phyloP scores from a whole-genome alignment of 2,113 vertebrate species.

The human region GRCh38 chr4:94666001-94666500 shows the following conservation, averaged over 20 bases:
- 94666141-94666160: background rate
- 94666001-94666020: conserved; percentile 15
- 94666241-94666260: conserved; percentile 55
- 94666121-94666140: background rate
- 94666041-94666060: background rate
- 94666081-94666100: conserved; percentile 16
- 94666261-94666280: conserved; percentile 59
- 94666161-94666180: conserved; percentile 40
- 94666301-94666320: background rate
- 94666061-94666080: background rate
- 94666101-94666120: background rate
- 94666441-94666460: conserved; percentile 39
- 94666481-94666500: background rate
- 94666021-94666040: background rate
- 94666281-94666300: conserved; percentile 43
- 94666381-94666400: background rate
- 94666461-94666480: background rate
- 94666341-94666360: background rate
- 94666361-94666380: background rate
- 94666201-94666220: conserved; percentile 51
- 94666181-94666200: conserved; percentile 60
- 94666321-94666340: background rate
- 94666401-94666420: background rate
- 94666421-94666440: background rate
- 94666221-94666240: conserved; percentile 60